phyloP scores from a whole-genome alignment of 2,888 invertebrate genomes.

The Caenorhabditis afra region DNA sequence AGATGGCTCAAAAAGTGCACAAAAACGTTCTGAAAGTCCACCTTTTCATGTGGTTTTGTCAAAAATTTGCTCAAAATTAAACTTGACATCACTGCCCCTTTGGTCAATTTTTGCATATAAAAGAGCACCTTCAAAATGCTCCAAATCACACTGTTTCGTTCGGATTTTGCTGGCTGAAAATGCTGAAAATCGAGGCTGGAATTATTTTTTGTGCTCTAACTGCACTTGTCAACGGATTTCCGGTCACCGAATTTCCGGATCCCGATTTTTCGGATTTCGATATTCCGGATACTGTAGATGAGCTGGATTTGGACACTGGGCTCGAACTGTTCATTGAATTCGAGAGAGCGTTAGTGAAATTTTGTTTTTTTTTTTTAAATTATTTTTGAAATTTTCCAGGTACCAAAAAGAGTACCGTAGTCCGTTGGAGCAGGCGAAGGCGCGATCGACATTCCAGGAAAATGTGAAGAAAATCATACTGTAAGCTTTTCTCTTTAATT shows the following conservation, averaged over 20 bases:
- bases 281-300: constrained; percentile 32
- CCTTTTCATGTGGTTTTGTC: no score
- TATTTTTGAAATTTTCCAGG: constrained; percentile 15
- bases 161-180: not conserved
- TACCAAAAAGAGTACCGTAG: constrained; percentile 25
- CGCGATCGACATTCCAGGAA: constrained; percentile 12
- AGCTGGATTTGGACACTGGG: constrained; percentile 10
- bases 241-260: constrained; percentile 27
- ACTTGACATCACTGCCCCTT: no score
- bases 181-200: not conserved
- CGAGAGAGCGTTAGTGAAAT: constrained; percentile 24
- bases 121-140: no score
- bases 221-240: not conserved
- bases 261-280: constrained; percentile 19
- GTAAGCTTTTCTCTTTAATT: constrained; percentile 8
- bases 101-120: no score
- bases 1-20: not conserved
- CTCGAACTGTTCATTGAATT: constrained; percentile 32
- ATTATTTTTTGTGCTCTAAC: not conserved
- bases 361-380: not conserved
- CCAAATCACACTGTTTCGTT: no score
- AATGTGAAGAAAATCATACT: constrained; percentile 22
- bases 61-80: no score
- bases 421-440: constrained; percentile 33
- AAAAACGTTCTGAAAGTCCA: no score